Evolutionary conservation across 2,797 vertebrate genomes (phyloP), one percentile per base, ranked within the genome.

Genomic region (Leptodactylus fallax): DNA sequence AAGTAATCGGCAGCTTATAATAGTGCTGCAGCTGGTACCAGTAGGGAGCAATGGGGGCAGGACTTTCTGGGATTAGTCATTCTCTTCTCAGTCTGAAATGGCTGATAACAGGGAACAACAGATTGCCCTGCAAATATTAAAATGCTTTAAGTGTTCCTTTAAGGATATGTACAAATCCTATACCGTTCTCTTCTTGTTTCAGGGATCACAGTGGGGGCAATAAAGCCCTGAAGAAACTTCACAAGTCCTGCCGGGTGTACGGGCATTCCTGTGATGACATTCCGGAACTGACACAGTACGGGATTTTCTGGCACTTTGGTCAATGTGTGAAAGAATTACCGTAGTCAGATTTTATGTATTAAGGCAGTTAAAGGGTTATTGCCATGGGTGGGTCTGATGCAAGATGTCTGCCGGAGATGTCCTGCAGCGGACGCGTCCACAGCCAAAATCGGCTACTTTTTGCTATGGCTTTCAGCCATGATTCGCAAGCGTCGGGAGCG

Each of bases 181-280:
- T 63, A 83, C 12, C 7, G 12, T 60, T 61, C 72, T 7, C 45
- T 12, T 36, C 58, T 78, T 56, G 0, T 23, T 45, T 3, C 92
- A 98, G 97, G 97, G 97, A 98, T 92, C 97, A 98, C 94, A 98
- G 97, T 23, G 97, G 98, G n/a, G 98, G 98, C 47, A 99, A 99
- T 19, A 94, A 96, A 0, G 94, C 79, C 0, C 93, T 99, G 87
- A 96, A 95, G 91, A 96, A 94, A 92, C 91, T 92, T 77, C 93
- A 98, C 90, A 90, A 88, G 85, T 95, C 96, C 63, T 99, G 98
- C 89, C 94, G 94, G 81, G 96, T 99, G 9, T 99, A 98, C 0
- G 98, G 98, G 91, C 98, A 96, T 1, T 93, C 96, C 14, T 93
- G 95, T 0, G 98, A 99, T 56, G 96, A 97, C 93, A 97, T 99